These are phyloP conservation scores for Syngnathus rostellatus DNA, from an alignment of 2,797 vertebrate species.

Conservation along the genomic window DNA sequence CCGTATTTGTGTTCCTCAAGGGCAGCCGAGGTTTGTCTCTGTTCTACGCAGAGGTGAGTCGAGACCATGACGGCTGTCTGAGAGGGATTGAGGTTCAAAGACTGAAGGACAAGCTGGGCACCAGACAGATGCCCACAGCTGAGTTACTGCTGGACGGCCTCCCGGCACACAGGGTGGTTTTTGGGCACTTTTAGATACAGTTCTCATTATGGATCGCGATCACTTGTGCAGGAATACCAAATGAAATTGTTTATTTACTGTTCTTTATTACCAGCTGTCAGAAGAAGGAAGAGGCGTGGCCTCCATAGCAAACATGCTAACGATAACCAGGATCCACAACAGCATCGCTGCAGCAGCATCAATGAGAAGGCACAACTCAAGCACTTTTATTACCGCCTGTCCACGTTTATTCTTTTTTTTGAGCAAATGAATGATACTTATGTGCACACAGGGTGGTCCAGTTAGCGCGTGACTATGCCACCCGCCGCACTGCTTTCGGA, in stretches of 20 bases:
- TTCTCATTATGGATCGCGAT: background rate
- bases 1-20: slow-evolving; percentile 38
- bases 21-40: slow-evolving; percentile 76
- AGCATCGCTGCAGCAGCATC: slow-evolving; percentile 62
- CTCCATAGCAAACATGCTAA: slow-evolving; percentile 79
- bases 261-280: slow-evolving; percentile 66
- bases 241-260: background rate
- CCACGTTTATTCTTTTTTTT: slow-evolving; percentile 1
- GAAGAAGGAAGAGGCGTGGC: slow-evolving; percentile 77
- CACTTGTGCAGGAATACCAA: background rate
- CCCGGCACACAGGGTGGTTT: slow-evolving; percentile 67
- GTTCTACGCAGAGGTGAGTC: slow-evolving; percentile 73
- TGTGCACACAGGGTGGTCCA: slow-evolving; percentile 63
- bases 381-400: background rate
- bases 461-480: slow-evolving; percentile 74
- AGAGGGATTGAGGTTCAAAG: slow-evolving; percentile 77
- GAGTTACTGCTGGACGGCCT: slow-evolving; percentile 78
- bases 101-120: slow-evolving; percentile 85
- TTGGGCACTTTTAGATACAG: background rate
- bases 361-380: slow-evolving; percentile 76
- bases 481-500: slow-evolving; percentile 72
- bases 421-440: slow-evolving; percentile 14
- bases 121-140: slow-evolving; percentile 80
- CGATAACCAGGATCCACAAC: slow-evolving; percentile 80
- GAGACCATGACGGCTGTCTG: slow-evolving; percentile 64